Evolutionary conservation across 2,888 invertebrate species (phyloP).

Genomic region (Helobdella robusta): DNA sequence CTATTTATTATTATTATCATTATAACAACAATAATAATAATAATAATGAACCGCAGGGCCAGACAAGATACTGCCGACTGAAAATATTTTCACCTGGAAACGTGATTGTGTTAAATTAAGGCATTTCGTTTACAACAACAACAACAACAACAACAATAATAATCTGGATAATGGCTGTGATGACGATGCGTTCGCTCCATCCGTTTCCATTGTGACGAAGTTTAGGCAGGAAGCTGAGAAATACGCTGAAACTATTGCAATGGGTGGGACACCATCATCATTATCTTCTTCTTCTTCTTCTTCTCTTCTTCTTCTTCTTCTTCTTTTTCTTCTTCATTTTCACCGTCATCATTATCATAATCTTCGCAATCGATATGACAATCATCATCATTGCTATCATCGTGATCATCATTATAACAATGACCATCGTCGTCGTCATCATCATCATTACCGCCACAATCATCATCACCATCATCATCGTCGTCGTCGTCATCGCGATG

Average conservation of each 20-base stretch:
- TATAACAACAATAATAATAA: conserved; percentile 24
- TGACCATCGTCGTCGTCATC: too few relatives aligned
- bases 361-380: too few relatives aligned
- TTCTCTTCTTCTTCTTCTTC: too few relatives aligned
- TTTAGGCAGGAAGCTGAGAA: conserved; percentile 36
- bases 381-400: too few relatives aligned
- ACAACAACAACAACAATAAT: too few relatives aligned
- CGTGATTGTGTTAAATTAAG: conserved; percentile 4
- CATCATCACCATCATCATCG: conserved; percentile 8
- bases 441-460: neutral
- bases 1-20: conserved; percentile 29
- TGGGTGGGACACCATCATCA: conserved; percentile 36
- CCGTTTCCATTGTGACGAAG: conserved; percentile 38
- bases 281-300: too few relatives aligned
- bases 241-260: conserved; percentile 37
- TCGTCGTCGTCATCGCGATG: neutral
- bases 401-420: too few relatives aligned
- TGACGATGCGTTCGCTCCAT: conserved; percentile 26
- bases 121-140: too few relatives aligned
- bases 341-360: too few relatives aligned
- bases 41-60: conserved; percentile 30
- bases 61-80: conserved; percentile 13
- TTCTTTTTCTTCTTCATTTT: too few relatives aligned
- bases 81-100: conserved; percentile 6
- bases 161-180: too few relatives aligned